A percentile compares a stretch with the other conserved stretches of the same genome.
These are phyloP conservation scores for Dendroctonus ponderosae DNA, from an alignment of 1,140 invertebrate species.

Conservation along the genomic window DNA sequence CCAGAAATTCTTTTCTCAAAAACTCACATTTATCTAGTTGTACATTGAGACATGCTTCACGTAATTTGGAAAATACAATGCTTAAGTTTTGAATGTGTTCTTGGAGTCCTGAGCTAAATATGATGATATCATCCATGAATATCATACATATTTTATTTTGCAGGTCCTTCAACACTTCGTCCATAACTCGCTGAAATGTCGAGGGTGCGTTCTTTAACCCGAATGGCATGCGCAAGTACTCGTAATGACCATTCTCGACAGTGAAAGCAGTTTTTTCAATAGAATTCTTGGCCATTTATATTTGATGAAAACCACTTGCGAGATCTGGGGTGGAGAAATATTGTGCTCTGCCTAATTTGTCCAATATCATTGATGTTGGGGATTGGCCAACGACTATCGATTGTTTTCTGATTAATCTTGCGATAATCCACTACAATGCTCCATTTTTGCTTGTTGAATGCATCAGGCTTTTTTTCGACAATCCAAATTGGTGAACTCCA, in stretches of 20 bases:
- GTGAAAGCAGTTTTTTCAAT: conserved; percentile 22
- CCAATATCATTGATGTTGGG: too few relatives aligned
- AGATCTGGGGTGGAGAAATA: too few relatives aligned
- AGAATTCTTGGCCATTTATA: conserved; percentile 9
- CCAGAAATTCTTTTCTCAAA: too few relatives aligned
- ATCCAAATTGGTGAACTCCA: conserved; percentile 50
- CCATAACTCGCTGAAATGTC: too few relatives aligned
- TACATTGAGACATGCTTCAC: too few relatives aligned
- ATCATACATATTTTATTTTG: background rate
- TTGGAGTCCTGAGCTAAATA: too few relatives aligned
- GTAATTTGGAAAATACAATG: too few relatives aligned
- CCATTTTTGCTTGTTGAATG: conserved; percentile 44
- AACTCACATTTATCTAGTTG: too few relatives aligned
- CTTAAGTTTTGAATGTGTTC: too few relatives aligned
- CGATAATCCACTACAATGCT: conserved; percentile 48
- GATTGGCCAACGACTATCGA: conserved; percentile 49
- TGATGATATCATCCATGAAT: background rate
- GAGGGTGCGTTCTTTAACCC: too few relatives aligned
- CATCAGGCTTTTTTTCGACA: conserved; percentile 37
- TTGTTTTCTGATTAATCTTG: conserved; percentile 46
- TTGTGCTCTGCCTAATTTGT: too few relatives aligned
- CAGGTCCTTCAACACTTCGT: background rate
- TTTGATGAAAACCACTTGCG: too few relatives aligned
- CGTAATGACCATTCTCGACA: conserved; percentile 18
- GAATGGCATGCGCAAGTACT: background rate